Evolutionary conservation across 2,113 vertebrate species (phyloP).

Genomic region (Anolis carolinensis): DNA sequence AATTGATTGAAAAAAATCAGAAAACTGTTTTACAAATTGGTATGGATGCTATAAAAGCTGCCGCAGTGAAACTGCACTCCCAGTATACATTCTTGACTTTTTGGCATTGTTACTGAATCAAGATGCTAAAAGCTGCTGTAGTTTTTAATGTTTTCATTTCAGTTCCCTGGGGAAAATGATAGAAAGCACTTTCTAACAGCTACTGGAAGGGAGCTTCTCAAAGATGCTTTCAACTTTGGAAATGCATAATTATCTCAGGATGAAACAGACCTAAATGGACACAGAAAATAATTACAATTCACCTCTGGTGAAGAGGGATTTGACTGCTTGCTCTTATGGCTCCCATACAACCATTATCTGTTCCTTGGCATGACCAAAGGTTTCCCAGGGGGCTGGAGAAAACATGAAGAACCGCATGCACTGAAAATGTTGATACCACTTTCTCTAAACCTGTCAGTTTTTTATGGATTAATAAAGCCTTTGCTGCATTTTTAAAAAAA

Average conservation of each 20-base stretch:
- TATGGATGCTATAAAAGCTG: background rate
- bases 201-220: slow-evolving; percentile 35
- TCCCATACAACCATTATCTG: slow-evolving; percentile 18
- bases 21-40: slow-evolving; percentile 16
- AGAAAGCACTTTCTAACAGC: slow-evolving; percentile 36
- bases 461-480: slow-evolving; percentile 19
- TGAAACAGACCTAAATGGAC: slow-evolving; percentile 7
- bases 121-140: slow-evolving; percentile 33
- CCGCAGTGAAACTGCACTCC: slow-evolving; percentile 8
- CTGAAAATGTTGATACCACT: slow-evolving; percentile 27
- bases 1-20: slow-evolving; percentile 15
- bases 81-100: slow-evolving; percentile 14
- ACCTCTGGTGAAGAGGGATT: slow-evolving; percentile 12
- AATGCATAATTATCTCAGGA: slow-evolving; percentile 41
- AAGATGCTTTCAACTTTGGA: slow-evolving; percentile 51
- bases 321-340: slow-evolving; percentile 34
- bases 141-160: slow-evolving; percentile 46
- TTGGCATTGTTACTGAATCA: slow-evolving; percentile 37
- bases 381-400: slow-evolving; percentile 11
- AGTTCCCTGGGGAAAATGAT: slow-evolving; percentile 2
- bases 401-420: background rate
- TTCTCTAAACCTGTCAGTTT: slow-evolving; percentile 9
- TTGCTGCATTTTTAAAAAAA: background rate
- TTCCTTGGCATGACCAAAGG: slow-evolving; percentile 14
- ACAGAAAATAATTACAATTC: slow-evolving; percentile 43